These are phyloP conservation scores for Hermaeophaga mercurialis DNA, from an alignment of 2,888 invertebrate species.

Conservation along the genomic window DNA sequence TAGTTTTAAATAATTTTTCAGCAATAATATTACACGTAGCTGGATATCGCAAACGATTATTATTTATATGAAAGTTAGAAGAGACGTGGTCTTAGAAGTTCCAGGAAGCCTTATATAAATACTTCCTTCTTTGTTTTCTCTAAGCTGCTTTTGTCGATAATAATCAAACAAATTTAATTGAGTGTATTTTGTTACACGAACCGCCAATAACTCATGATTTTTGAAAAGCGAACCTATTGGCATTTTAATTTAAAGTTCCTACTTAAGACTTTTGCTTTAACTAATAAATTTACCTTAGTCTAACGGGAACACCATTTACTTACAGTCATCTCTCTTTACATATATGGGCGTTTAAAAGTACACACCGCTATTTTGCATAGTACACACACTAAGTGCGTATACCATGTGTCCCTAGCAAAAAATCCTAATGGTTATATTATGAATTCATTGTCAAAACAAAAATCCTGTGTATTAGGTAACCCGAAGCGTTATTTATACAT, in stretches of 20 bases:
- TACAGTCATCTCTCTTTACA: constrained; percentile 44
- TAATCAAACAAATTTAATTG: constrained; percentile 35
- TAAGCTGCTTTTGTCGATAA: constrained; percentile 21
- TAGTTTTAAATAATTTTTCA: too few relatives aligned
- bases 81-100: not conserved
- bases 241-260: constrained; percentile 43
- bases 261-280: constrained; percentile 41
- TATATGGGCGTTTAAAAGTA: constrained; percentile 45
- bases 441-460: too few relatives aligned
- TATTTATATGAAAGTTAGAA: too few relatives aligned
- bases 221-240: constrained; percentile 33
- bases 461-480: too few relatives aligned
- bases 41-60: too few relatives aligned
- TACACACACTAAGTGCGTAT: constrained; percentile 28
- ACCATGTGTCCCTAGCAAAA: not conserved
- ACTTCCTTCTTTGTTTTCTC: constrained; percentile 31
- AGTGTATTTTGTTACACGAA: constrained; percentile 31
- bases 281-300: constrained; percentile 46
- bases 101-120: constrained; percentile 7
- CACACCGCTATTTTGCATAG: constrained; percentile 42
- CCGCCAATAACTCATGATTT: constrained; percentile 33
- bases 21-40: too few relatives aligned
- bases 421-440: too few relatives aligned
- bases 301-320: constrained; percentile 48
- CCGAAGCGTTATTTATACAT: too few relatives aligned